phyloP scores from a whole-genome alignment of 2,888 invertebrate species.

The Chelonus formosanus region DNA sequence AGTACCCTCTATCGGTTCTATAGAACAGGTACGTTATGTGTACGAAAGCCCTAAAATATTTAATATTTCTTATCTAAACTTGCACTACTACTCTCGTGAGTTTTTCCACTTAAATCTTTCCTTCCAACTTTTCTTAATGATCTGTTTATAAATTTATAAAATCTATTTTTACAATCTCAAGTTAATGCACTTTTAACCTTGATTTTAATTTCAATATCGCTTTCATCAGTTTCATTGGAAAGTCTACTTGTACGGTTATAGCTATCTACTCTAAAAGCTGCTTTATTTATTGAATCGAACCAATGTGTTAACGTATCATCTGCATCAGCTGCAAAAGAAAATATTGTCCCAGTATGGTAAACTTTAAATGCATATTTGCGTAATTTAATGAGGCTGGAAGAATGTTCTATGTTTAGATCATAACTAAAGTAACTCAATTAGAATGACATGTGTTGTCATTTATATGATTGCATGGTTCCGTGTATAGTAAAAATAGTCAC shows the following conservation, averaged over 20 bases:
- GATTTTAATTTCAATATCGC: constrained; percentile 56
- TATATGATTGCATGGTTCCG: too few species aligned
- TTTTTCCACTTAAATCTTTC: constrained; percentile 56
- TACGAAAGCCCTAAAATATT: constrained; percentile 69
- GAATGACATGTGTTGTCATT: too few species aligned
- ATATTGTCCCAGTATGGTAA: constrained; percentile 86
- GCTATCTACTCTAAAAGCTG: constrained; percentile 67
- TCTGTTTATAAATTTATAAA: constrained; percentile 72
- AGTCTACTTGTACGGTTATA: constrained; percentile 62
- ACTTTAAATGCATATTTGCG: constrained; percentile 91
- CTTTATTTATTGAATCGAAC: constrained; percentile 76
- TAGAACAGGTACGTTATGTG: constrained; percentile 75
- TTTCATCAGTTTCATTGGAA: constrained; percentile 72
- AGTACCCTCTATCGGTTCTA: too few species aligned
- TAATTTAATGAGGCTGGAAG: too few species aligned
- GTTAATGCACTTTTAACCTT: constrained; percentile 57
- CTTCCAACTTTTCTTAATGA: constrained; percentile 75
- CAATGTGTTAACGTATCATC: constrained; percentile 77
- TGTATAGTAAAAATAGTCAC: too few species aligned
- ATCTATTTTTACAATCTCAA: constrained; percentile 46
- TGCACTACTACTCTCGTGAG: constrained; percentile 69
- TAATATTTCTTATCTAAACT: constrained; percentile 78
- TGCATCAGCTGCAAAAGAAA: constrained; percentile 86
- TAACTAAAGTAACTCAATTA: too few species aligned
- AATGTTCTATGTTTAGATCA: too few species aligned